Evolutionary conservation across 1,140 invertebrate genomes (phyloP), one percentile per base, ranked within the genome.

Genomic region (Trichomalopsis sarcophagae): DNA sequence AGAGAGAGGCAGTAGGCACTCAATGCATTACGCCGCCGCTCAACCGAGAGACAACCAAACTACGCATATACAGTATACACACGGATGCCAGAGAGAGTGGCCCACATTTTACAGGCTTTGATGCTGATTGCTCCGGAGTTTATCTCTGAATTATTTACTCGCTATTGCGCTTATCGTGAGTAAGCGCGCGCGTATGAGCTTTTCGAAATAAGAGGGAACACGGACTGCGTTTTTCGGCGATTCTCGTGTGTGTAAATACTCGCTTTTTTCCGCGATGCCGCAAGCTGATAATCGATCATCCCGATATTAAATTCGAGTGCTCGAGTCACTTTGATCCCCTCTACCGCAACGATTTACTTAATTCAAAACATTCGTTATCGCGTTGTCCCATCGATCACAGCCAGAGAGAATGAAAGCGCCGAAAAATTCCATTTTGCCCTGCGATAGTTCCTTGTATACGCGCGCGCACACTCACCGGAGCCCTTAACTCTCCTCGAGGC

Each of bases 141-240:
- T 86, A 84, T 85, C 84, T 75, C 84, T 78, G n/a, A 66, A 62
- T 66, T 82, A 79, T 87, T 87, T 89, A 87, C 83, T 82, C 62
- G 80, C 74, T 82, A 78, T 81, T 80, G 71, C 66, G 14, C 81
- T 82, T 82, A 82, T 82, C 81, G 55, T 33, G 55, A 62, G 55
- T 6, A n/a, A 3, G 21, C 17, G 55, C 55, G 55, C 21, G 55
- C 33, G 33, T 36, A 36, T 36, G 0, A 3, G 4, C 55, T 62
- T 62, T 62, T n/a, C 2, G 17, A 21, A 21, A 62, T 62, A 62
- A 62, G 17, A 50, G 14, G 14, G 14, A 50, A 17, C 47, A 50
- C 55, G 55, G 21, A 62, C 21, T 3, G 6, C 55, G 17, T 62
- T 62, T 62, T 62, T 62, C 21, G 55, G 55, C 4, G 21, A 62